Conservation (phyloP, 2,888 invertebrate genomes). For the Pteria penguin region DNA sequence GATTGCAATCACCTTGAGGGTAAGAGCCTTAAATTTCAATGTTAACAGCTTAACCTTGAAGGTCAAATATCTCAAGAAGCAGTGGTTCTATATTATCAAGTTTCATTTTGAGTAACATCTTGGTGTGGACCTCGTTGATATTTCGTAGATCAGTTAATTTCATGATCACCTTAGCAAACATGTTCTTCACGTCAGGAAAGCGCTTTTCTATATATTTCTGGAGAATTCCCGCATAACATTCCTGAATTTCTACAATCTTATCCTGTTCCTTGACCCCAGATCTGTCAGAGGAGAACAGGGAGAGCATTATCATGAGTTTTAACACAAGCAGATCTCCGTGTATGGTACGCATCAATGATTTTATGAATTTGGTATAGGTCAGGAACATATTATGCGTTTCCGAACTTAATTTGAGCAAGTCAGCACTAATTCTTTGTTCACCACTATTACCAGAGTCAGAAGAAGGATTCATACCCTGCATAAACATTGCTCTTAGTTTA, state of each 20-base stretch:
- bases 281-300: constrained; percentile 74
- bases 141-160: constrained; percentile 93
- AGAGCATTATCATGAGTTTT: constrained; percentile 74
- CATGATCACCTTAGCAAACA: constrained; percentile 85
- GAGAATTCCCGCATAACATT: constrained; percentile 70
- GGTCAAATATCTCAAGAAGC: constrained; percentile 95
- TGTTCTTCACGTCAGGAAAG: constrained; percentile 67
- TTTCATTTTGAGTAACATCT: constrained; percentile 94
- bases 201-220: constrained; percentile 64
- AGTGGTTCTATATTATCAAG: constrained; percentile 94
- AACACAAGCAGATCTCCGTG: constrained; percentile 71
- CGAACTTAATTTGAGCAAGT: constrained; percentile 64
- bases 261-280: constrained; percentile 55
- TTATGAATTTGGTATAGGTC: constrained; percentile 75
- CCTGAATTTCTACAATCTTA: constrained; percentile 67
- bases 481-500: background rate
- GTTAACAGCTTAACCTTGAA: constrained; percentile 81
- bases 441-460: background rate
- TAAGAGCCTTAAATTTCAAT: too few species aligned
- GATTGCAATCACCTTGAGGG: too few species aligned
- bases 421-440: constrained; percentile 58
- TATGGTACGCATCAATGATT: constrained; percentile 68
- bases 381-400: constrained; percentile 71
- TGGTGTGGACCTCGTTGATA: constrained; percentile 93
- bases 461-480: background rate